Evolutionary conservation across 2,797 vertebrate genomes (phyloP).

Genomic region (Paguma larvata): DNA sequence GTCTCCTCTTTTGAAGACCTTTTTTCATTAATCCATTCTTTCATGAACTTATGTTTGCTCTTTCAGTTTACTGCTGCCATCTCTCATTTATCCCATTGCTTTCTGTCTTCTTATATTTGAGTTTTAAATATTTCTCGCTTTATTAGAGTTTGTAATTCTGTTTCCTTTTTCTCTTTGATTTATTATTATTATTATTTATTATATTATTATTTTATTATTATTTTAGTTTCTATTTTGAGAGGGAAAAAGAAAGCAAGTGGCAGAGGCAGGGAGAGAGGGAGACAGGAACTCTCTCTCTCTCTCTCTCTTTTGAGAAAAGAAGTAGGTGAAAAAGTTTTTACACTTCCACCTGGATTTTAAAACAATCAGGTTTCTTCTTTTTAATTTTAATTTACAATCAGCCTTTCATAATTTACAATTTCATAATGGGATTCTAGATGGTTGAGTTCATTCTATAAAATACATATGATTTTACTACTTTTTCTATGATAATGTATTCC

Average conservation of each 20-base stretch:
- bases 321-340: not conserved
- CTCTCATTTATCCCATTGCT: not conserved
- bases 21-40: rapidly evolving
- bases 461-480: not conserved
- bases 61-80: not conserved
- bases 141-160: not conserved
- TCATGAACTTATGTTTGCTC: not conserved
- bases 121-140: not conserved
- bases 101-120: not conserved
- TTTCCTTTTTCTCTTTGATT: not conserved
- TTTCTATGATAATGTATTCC: not conserved
- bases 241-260: too few species aligned
- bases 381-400: not conserved
- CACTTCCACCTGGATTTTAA: not conserved
- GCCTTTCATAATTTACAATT: not conserved
- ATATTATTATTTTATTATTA: too few species aligned
- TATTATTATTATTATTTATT: too few species aligned
- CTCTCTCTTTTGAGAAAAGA: not conserved
- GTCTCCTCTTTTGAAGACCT: not conserved
- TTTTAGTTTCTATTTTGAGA: too few species aligned
- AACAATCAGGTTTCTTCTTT: not conserved
- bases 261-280: too few species aligned
- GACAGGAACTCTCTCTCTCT: too few species aligned
- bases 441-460: not conserved
- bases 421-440: not conserved